phyloP scores from a whole-genome alignment of 2,113 vertebrate genomes.

The Hippocampus comes region DNA sequence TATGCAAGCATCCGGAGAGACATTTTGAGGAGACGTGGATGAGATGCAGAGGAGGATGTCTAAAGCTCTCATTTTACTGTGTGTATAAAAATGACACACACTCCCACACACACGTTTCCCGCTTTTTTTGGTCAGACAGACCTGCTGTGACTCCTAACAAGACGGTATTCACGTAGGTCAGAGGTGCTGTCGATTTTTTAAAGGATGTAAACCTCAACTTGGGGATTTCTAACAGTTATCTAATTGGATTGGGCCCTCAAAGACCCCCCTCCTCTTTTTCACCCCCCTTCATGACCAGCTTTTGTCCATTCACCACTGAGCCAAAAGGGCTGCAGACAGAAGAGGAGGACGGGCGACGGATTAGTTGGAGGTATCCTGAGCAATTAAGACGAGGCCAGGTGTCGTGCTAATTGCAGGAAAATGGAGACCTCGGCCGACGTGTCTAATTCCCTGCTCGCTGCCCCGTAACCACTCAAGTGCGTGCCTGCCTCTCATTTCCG shows the following conservation, averaged over 20 bases:
- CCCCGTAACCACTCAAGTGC: conserved; percentile 50
- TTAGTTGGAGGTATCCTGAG: conserved; percentile 64
- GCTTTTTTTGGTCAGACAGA: conserved; percentile 29
- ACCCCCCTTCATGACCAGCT: conserved; percentile 22
- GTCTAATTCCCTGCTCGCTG: conserved; percentile 62
- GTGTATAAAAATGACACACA: not conserved
- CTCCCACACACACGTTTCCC: not conserved
- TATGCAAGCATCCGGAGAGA: conserved; percentile 42
- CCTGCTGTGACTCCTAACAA: conserved; percentile 54
- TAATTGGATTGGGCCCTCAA: conserved; percentile 74
- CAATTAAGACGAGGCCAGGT: conserved; percentile 74
- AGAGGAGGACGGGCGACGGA: conserved; percentile 37
- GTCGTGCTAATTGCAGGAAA: conserved; percentile 66
- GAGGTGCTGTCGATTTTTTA: conserved; percentile 59
- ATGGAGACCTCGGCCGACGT: conserved; percentile 58
- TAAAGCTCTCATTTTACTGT: not conserved
- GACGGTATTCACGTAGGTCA: conserved; percentile 51
- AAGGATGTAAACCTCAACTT: conserved; percentile 61
- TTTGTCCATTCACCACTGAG: conserved; percentile 54
- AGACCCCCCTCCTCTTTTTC: conserved; percentile 54
- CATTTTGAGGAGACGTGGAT: conserved; percentile 24
- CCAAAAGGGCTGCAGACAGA: conserved; percentile 49
- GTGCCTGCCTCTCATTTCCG: conserved; percentile 15
- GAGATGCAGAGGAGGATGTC: conserved; percentile 22
- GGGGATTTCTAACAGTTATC: conserved; percentile 55